Base-by-base conservation (phyloP, 2,888 invertebrate genomes). In the Pammene aurita region DNA sequence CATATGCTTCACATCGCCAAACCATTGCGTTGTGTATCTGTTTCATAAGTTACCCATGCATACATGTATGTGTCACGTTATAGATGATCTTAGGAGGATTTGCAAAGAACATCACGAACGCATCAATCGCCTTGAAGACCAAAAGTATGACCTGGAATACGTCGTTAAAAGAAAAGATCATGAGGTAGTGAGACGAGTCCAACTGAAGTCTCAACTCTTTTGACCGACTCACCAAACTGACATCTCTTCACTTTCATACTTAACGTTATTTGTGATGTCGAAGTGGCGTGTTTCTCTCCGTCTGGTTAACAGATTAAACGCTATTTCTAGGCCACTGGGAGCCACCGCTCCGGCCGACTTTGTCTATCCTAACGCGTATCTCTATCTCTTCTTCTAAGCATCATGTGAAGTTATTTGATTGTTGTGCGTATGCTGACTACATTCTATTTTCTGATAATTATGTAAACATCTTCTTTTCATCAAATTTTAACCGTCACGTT, bases 111-210 rank as follows among this genome's bases (percentile, higher is more conserved):
- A 98, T 94, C 95, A 98, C 94, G 95, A 95, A 86, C 96, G 97
- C 94, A 97, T 98, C 94, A 92, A 88, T 91, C 92, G 93, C 82
- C 95, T 99, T 94, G 98, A 99, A 95, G 96, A 97, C 85, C 94
- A 96, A 92, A 99, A 99, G 94, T 99, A 97, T 94, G 99, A 99
- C 95, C 95, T 99, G 95, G 99, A 99, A 95, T 96, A 97, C 95
- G 94, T 97, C 94, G 98, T 99, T 93, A 97, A 97, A 94, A 96
- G 97, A 95, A 99, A 99, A 96, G 99, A 99, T 93, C 96, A 96
- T 93, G 98, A 99, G 98, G 98, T 99, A 96, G 95, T 94, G 89
- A 86, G 82, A 84, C 78, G 79, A 84, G 85, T 85, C 81, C 26
- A 26, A 73, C 74, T 81, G 76, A 78, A 81, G 79, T 81, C 82